phyloP scores from a whole-genome alignment of 2,888 invertebrate genomes.

The Anagyrus pseudococci region DNA sequence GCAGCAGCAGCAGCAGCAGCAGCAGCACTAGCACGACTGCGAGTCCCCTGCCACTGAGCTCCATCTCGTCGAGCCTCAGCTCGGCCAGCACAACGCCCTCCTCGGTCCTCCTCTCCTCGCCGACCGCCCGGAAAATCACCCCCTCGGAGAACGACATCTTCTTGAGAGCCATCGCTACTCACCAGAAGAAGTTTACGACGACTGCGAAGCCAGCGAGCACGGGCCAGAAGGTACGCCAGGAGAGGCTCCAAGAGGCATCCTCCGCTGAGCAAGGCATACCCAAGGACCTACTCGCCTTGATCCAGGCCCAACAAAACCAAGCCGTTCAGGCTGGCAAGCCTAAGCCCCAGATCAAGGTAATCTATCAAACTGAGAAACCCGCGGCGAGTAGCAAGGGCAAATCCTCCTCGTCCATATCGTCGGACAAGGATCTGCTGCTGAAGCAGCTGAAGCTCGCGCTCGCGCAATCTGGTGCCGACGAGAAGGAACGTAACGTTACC shows the following conservation, averaged over 20 bases:
- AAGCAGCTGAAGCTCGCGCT: constrained; percentile 78
- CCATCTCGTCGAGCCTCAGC: constrained; percentile 30
- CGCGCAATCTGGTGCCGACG: constrained; percentile 72
- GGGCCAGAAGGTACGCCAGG: constrained; percentile 40
- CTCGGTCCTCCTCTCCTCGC: constrained; percentile 49
- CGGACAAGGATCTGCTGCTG: constrained; percentile 73
- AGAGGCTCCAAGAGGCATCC: constrained; percentile 40
- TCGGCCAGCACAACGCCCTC: constrained; percentile 54
- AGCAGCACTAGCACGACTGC: constrained; percentile 2
- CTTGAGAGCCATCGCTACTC: constrained; percentile 56
- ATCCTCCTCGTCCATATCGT: constrained; percentile 43
- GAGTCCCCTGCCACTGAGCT: constrained; percentile 12
- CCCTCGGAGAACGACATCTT: constrained; percentile 56
- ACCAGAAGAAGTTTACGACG: constrained; percentile 55
- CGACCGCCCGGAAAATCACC: constrained; percentile 54
- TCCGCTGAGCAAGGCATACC: constrained; percentile 40
- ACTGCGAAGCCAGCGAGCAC: constrained; percentile 40
- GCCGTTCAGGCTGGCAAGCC: constrained; percentile 44
- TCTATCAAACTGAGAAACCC: constrained; percentile 62
- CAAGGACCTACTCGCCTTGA: constrained; percentile 48
- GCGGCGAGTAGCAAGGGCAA: constrained; percentile 36
- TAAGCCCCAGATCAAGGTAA: constrained; percentile 63
- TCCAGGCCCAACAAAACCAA: constrained; percentile 45
- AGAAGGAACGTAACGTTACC: constrained; percentile 72
- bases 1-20: no score